Base-by-base conservation (phyloP, 1,140 invertebrate genomes). In the Drosophila nigromelanica region DNA sequence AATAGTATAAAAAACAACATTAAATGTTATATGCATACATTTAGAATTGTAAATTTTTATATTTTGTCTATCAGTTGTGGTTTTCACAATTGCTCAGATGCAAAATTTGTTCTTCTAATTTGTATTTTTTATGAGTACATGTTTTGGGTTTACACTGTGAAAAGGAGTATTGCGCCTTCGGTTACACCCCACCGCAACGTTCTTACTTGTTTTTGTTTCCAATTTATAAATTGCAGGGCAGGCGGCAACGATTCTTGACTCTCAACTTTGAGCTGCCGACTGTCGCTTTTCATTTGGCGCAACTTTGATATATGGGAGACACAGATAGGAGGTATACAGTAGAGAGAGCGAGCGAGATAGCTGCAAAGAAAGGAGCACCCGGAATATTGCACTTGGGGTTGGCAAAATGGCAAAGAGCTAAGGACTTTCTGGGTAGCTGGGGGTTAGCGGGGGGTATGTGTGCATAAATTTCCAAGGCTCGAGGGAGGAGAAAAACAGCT, bases 201-300 rank as follows among this genome's bases (percentile, higher is more conserved):
- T 27, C 27, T 24, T 4, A 24, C 21, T 24, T 27, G 27, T 66
- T 45, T 30, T 61, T 51, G 33, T 47, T 70, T 73, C 72, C 76
- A 87, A 79, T 87, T 79, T 89, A 80, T 70, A 87, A 89, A 87
- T 87, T 87, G 83, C 79, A 70, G 52, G 50, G 21, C 52, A 73
- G 24, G 6, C 47, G 48, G 39, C 56, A 61, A 51, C 60, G 52
- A 66, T 72, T 51, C 54, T 73, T 47, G 70, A 67, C 33, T 73
- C 63, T 37, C 21, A n/a, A 51, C 56, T 69, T 55, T 69, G 52
- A 45, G 37, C 70, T 66, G 51, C 58, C 63, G 55, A 40, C 63
- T 73, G 70, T 68, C 70, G 55, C 63, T 73, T 71, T 73, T 73
- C 70, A 68, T 73, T 73, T 68, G 67, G 27, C 33, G 58, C 30